Evolutionary conservation across 2,797 vertebrate species (phyloP), one percentile per base, ranked within the genome.

Genomic region (Ctenosaura bakeri): DNA sequence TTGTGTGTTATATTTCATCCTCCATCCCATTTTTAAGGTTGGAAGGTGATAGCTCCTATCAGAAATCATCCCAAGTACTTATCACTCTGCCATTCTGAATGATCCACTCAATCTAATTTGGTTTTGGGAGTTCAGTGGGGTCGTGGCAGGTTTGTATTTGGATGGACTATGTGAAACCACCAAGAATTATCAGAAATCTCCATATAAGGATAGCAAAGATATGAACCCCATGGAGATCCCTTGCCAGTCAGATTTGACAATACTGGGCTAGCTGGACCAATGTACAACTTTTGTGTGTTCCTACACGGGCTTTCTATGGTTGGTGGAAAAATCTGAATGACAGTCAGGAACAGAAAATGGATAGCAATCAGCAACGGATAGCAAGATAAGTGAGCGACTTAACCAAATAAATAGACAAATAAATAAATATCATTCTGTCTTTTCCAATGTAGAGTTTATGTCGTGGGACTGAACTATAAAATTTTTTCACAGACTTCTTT

Each of bases 391-490:
- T 77, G 46, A 82, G 42, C 69, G 18, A 59, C 32, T 77, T 87
- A 66, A 52, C 29, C 18, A 26, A 38, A 38, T 29, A 50, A 38
- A 77, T 16, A 32, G 59, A 38, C 18, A 77, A 69, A 82, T 76
- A 52, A 64, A 78, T 32, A 46, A 46, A 46, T 46, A 86, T 82
- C 42, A 86, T 69, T n/a, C 76, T 13, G 46, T 87, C 59, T 32
- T 77, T 69, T 24, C 29, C 50, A 86, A 26, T 62, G n/a, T 62
- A 90, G 29, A 86, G n/a, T 83, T 78, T 26, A 50, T 52, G 29
- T 71, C 62, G 56, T 85, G 8, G 46, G n/a, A 18, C 52, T 73
- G 50, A 83, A 50, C 89, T 86, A 77, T 78, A 92, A 88, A 83
- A 62, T 88, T 52, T 86, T 26, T 85, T 69, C 71, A 38, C 59